These are phyloP conservation scores for Aspidoscelis tigris DNA, from an alignment of 2,113 vertebrate genomes.

Conservation along the genomic window DNA sequence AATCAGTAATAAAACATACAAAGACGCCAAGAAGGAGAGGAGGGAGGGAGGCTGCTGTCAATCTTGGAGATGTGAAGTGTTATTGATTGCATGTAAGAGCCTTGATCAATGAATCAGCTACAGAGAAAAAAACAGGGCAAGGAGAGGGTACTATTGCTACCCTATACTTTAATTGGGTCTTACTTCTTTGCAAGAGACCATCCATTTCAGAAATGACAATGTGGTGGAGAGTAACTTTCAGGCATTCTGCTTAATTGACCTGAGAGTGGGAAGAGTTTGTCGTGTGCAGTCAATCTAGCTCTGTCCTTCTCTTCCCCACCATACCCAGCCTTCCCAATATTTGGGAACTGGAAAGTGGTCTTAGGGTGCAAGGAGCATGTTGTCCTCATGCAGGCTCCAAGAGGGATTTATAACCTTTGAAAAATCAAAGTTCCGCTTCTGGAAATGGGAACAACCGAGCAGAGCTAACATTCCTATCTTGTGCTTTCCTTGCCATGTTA, in stretches of 20 bases:
- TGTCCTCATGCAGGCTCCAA: background rate
- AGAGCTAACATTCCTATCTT: too few species aligned
- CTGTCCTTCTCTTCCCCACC: background rate
- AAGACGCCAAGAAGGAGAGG: conserved; percentile 58
- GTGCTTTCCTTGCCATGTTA: too few species aligned
- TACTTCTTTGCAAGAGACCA: background rate
- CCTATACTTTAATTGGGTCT: background rate
- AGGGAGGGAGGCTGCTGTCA: conserved; percentile 29
- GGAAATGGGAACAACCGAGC: too few species aligned
- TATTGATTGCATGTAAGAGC: conserved; percentile 45
- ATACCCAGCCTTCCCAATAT: background rate
- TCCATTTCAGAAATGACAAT: background rate
- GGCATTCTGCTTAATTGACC: background rate
- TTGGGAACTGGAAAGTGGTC: background rate
- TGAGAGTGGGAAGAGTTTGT: background rate
- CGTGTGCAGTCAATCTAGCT: background rate
- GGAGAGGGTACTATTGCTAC: too few species aligned
- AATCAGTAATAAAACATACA: conserved; percentile 68
- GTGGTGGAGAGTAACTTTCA: background rate
- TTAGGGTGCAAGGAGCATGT: background rate
- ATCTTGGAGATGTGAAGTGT: conserved; percentile 55
- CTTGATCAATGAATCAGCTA: conserved; percentile 55
- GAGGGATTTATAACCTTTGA: too few species aligned
- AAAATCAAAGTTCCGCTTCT: background rate
- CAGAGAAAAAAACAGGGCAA: background rate